Base-by-base conservation (phyloP, 2,113 vertebrate genomes). In the Halichoerus grypus region DNA sequence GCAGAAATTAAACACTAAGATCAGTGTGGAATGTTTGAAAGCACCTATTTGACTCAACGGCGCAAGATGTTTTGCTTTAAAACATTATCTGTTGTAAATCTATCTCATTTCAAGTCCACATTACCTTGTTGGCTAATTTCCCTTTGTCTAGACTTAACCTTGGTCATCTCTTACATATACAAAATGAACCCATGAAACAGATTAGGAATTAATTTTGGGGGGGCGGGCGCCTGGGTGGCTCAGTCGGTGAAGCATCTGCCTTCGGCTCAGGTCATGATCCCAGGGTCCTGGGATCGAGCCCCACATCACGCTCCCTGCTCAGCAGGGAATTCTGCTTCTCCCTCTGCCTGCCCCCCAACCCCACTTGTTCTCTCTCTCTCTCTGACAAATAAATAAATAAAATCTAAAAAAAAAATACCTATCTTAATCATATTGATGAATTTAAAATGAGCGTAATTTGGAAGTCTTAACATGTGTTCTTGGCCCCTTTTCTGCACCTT, bases 101-200 rank as follows among this genome's bases (percentile, higher is more conserved):
- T 91, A 72, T 69, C 14, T 18, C 51, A 61, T 80, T 87, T 63
- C 57, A 89, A 92, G 5, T 36, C 61, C 80, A 63, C 22, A 71
- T 63, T 80, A 87, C 61, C 61, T 83, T 36, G 5, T 18, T 65
- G 28, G 55, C 51, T 92, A 90, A 96, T 97, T 51, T 46, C 83
- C 51, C 21, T 92, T 92, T 86, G 71, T 96, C 77, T 96, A 92
- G 87, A 96, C 24, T 77, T 88, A 51, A 67, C 83, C 19, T 57
- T 61, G 22, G 82, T 95, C 5, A 26, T 76, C 61, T 59, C 33
- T 61, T 39, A 51, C 3, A 33, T 53, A 53, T 11, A 77, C 61
- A 51, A 91, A 82, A 85, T 11, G 6, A 93, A 49, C 5, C 36
- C 55, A 55, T 74, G 42, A 86, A 91, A 89, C 65, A 74, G 31